Percentiles rank a stretch among this genome's conserved stretches.
These are phyloP conservation scores for Brachionus koreanus DNA, from an alignment of 1,140 invertebrate species.

Conservation along the genomic window DNA sequence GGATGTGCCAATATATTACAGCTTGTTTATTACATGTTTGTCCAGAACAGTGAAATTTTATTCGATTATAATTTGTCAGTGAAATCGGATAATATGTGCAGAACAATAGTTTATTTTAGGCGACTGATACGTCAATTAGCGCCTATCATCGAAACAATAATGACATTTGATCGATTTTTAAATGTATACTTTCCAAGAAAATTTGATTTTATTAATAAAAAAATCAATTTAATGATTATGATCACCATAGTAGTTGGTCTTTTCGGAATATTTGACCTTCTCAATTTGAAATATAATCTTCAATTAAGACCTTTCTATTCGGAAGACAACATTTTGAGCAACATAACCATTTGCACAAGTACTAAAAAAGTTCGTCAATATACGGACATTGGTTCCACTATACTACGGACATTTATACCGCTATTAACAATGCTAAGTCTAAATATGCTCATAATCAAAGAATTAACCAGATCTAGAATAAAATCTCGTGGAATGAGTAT, in stretches of 20 bases:
- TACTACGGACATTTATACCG: slow-evolving; percentile 6
- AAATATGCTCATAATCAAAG: not conserved
- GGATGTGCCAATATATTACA: not conserved
- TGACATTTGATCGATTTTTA: slow-evolving; percentile 12
- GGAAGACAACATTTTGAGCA: not conserved
- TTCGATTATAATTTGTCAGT: not conserved
- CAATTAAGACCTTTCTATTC: not conserved
- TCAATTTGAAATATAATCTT: not conserved
- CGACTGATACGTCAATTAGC: not conserved
- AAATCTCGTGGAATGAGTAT: not conserved
- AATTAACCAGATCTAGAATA: not conserved
- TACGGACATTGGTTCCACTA: slow-evolving; percentile 13
- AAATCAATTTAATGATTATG: not conserved
- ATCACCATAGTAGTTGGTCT: not conserved
- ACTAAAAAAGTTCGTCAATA: not conserved
- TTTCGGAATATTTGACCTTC: not conserved
- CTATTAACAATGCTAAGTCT: not conserved
- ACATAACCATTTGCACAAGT: slow-evolving; percentile 2
- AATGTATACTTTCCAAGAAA: not conserved
- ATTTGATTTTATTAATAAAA: not conserved
- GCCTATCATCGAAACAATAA: not conserved
- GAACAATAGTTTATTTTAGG: not conserved
- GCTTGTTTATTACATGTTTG: not conserved
- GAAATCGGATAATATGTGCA: not conserved
- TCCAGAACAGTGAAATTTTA: not conserved